Evolutionary conservation across 1,140 invertebrate species (phyloP).

Genomic region (Drosophila kanapiae): DNA sequence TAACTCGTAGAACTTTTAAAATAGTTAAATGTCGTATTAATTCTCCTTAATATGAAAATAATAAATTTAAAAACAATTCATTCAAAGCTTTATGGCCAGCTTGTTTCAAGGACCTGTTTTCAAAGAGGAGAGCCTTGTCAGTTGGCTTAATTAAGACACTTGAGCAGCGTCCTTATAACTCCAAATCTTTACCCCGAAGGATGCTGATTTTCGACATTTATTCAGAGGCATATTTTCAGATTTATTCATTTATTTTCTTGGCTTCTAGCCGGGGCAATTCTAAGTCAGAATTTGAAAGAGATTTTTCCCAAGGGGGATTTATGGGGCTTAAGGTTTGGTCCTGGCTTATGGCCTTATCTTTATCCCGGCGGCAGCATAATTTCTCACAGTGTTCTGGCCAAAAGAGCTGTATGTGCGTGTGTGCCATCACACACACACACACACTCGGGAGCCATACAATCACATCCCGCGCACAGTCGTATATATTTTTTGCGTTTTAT

Average conservation of each 20-base stretch:
- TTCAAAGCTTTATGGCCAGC: no score
- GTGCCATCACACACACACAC: constrained; percentile 42
- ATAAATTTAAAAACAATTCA: no score
- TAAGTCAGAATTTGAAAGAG: background rate
- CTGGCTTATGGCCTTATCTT: constrained; percentile 5
- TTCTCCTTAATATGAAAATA: no score
- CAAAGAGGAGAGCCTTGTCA: background rate
- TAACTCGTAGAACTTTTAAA: no score
- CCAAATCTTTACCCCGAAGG: background rate
- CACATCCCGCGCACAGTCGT: constrained; percentile 35
- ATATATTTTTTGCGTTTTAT: constrained; percentile 75
- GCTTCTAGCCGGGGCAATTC: background rate
- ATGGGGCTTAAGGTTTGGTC: background rate
- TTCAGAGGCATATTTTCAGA: background rate
- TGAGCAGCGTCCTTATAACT: background rate
- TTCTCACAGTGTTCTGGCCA: constrained; percentile 37
- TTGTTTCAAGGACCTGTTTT: background rate
- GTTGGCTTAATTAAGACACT: background rate
- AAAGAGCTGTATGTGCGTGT: constrained; percentile 33
- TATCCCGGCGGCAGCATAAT: constrained; percentile 12
- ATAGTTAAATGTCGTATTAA: no score
- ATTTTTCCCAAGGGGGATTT: constrained; percentile 12
- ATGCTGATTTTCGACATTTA: background rate
- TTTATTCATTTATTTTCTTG: constrained; percentile 6
- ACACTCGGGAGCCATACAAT: constrained; percentile 38